Base-by-base conservation (phyloP, 2,113 vertebrate species). In the Dunckerocampus dactyliophorus region DNA sequence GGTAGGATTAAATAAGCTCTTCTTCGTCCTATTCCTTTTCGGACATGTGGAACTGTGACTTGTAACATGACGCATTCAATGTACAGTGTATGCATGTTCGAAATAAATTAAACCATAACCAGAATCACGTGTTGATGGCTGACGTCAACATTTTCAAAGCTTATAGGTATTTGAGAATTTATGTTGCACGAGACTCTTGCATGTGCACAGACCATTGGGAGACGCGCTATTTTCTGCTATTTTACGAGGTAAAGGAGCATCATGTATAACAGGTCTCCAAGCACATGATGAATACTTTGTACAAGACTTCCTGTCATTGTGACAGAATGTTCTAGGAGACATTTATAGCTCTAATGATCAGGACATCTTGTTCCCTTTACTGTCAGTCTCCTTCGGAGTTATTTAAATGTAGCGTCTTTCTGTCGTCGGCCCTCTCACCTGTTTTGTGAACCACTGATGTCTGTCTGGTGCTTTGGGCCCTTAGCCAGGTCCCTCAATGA, bases 201-300 rank as follows among this genome's bases (percentile, higher is more conserved):
- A 77, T 65, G 69, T 61, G 43, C 24, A 47, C 63, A 51, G 58
- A 54, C 52, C 67, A 57, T 48, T 52, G 48, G 63, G 71, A 65
- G 56, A 56, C 22, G 15, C 31, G 69, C 76, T 77, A 63, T 71
- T 74, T 79, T 77, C 59, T n/a, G 45, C 54, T 43, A 67, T 43
- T 76, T 76, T 69, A 76, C 75, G 72, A 62, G 52, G 67, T 63
- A 48, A 37, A 58, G 62, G 15, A 80, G 63, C 20, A 71, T 75
- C 67, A 57, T 77, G 43, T 61, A 24, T 45, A 9, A 31, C 51
- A 53, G 51, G 51, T 28, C 65, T 46, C 65, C 19, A 34, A 76
- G 47, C 67, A 61, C 50, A 74, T 74, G 58, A 72, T 65, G 56
- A 58, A 59, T 77, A 62, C 65, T 73, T 72, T n/a, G 46, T 62